A percentile compares a stretch with the other conserved stretches of the same genome.
phyloP scores from a whole-genome alignment of 2,797 vertebrate genomes.

The Sebastes miniatus region DNA sequence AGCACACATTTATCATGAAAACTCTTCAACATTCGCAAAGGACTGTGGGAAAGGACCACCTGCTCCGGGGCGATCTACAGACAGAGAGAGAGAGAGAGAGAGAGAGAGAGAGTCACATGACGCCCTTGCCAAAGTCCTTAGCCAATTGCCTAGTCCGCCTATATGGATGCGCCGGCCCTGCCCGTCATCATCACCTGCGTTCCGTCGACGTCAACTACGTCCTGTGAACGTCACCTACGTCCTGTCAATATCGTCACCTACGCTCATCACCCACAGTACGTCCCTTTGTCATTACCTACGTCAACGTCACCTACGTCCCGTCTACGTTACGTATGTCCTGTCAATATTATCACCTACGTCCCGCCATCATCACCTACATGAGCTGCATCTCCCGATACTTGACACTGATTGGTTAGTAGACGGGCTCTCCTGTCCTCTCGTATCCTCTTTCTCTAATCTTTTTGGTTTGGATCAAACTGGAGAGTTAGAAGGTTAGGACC shows the following conservation, averaged over 20 bases:
- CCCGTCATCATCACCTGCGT: too few relatives aligned
- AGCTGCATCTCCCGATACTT: too few relatives aligned
- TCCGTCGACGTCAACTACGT: background rate
- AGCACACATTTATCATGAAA: constrained; percentile 89
- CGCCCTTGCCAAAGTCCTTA: too few relatives aligned
- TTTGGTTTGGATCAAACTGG: too few relatives aligned
- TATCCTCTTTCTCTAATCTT: too few relatives aligned
- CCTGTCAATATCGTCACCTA: background rate
- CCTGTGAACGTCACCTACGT: background rate
- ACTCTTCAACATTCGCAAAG: constrained; percentile 84
- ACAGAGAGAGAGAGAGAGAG: background rate
- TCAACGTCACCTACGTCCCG: background rate
- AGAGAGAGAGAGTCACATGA: too few relatives aligned
- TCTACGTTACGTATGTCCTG: background rate
- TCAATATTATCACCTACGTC: background rate
- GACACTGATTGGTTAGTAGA: too few relatives aligned
- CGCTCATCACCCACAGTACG: background rate
- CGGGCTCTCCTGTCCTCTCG: too few relatives aligned
- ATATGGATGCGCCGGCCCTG: too few relatives aligned
- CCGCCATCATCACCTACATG: too few relatives aligned
- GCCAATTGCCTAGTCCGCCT: too few relatives aligned
- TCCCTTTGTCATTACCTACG: background rate
- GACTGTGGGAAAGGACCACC: constrained; percentile 91
- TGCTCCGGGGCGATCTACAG: constrained; percentile 86
- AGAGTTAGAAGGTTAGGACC: too few relatives aligned